phyloP scores from a whole-genome alignment of 2,888 invertebrate species.

The Kryphioiulus occultus region DNA sequence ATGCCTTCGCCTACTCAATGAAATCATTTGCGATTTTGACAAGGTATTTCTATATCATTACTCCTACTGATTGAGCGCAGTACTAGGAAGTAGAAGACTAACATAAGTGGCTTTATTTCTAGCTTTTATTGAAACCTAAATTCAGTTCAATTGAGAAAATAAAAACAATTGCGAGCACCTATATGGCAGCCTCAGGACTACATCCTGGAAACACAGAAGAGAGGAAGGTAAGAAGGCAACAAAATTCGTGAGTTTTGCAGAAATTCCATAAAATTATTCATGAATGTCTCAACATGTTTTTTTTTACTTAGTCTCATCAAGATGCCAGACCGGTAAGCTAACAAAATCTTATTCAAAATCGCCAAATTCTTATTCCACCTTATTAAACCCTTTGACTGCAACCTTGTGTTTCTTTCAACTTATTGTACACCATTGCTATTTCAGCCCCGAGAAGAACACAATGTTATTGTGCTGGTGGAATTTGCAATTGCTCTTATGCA shows the following conservation, averaged over 20 bases:
- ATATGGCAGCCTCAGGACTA: slow-evolving; percentile 96
- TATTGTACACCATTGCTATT: no score
- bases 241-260: neutral
- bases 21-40: slow-evolving; percentile 98
- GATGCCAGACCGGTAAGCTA: neutral
- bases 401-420: no score
- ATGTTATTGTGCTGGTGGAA: slow-evolving; percentile 88
- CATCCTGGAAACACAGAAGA: slow-evolving; percentile 84
- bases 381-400: no score
- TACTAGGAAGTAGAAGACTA: no score
- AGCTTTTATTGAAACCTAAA: slow-evolving; percentile 90
- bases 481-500: slow-evolving; percentile 92
- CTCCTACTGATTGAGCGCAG: neutral
- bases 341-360: no score
- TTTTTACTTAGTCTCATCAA: neutral
- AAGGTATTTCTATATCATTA: slow-evolving; percentile 70
- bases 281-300: neutral
- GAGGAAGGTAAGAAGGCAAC: slow-evolving; percentile 62
- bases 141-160: slow-evolving; percentile 97
- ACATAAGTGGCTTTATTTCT: slow-evolving; percentile 59
- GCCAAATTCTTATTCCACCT: no score
- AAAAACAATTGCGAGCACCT: slow-evolving; percentile 97
- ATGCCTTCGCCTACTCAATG: slow-evolving; percentile 90
- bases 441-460: slow-evolving; percentile 68
- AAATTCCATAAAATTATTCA: neutral